These are phyloP conservation scores for Bhutanitis thaidina DNA, from an alignment of 2,888 invertebrate species.

Conservation along the genomic window DNA sequence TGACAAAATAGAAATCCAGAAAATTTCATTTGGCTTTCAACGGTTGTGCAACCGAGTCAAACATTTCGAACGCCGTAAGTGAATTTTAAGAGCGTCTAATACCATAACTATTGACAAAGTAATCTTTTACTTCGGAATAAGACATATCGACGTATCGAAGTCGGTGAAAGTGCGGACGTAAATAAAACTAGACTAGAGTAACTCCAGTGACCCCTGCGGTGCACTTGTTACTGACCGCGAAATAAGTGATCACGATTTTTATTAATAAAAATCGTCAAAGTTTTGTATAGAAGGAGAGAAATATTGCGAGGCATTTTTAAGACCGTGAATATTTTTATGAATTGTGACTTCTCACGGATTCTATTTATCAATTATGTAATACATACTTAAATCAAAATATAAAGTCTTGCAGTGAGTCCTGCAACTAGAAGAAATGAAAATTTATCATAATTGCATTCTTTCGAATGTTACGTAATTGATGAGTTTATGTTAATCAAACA, in stretches of 20 bases:
- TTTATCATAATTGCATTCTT: slow-evolving; percentile 21
- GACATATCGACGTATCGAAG: slow-evolving; percentile 24
- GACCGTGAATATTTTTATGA: too few species aligned
- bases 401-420: too few species aligned
- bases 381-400: too few species aligned
- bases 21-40: slow-evolving; percentile 15
- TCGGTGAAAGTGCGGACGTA: slow-evolving; percentile 67
- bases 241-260: slow-evolving; percentile 20
- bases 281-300: too few species aligned
- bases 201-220: slow-evolving; percentile 49
- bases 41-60: slow-evolving; percentile 4
- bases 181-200: slow-evolving; percentile 42
- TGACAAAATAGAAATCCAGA: slow-evolving; percentile 20
- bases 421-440: too few species aligned
- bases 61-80: slow-evolving; percentile 2
- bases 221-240: slow-evolving; percentile 42
- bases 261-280: too few species aligned
- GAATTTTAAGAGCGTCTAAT: slow-evolving; percentile 2
- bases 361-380: too few species aligned
- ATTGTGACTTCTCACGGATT: too few species aligned
- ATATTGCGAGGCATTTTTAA: too few species aligned
- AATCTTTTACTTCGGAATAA: slow-evolving; percentile 24
- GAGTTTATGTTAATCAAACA: slow-evolving; percentile 43
- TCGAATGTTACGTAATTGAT: slow-evolving; percentile 35
- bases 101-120: slow-evolving; percentile 1